Evolutionary conservation across 2,797 vertebrate genomes (phyloP).

Genomic region (Myripristis jacobus): DNA sequence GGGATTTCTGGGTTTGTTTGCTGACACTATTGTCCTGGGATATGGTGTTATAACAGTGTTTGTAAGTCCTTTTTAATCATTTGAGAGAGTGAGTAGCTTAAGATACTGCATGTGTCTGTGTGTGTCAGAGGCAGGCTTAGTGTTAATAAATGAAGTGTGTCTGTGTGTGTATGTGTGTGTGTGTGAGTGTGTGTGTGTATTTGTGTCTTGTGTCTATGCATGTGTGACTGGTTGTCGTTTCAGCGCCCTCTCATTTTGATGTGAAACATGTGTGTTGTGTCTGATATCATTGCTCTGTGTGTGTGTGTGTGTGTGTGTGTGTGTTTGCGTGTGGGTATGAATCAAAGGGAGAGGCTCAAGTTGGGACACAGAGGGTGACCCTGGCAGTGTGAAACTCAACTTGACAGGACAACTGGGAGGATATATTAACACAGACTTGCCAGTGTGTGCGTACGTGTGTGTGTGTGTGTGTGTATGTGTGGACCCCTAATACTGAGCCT

Average conservation of each 20-base stretch:
- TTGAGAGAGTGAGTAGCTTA: slow-evolving; percentile 32
- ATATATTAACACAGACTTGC: slow-evolving; percentile 58
- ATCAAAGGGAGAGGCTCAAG: slow-evolving; percentile 49
- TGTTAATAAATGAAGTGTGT: background rate
- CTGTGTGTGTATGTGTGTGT: slow-evolving; percentile 8
- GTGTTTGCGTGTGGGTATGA: slow-evolving; percentile 37
- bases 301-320: slow-evolving; percentile 28
- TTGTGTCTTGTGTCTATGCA: background rate
- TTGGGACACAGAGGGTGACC: slow-evolving; percentile 46
- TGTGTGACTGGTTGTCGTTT: background rate
- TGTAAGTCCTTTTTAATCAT: slow-evolving; percentile 60
- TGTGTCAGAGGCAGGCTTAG: no score
- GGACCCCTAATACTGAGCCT: slow-evolving; percentile 12
- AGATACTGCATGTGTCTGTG: background rate
- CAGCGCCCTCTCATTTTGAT: slow-evolving; percentile 24
- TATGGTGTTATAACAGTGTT: background rate
- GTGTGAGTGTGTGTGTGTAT: slow-evolving; percentile 15
- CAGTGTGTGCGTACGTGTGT: slow-evolving; percentile 36
- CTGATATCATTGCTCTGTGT: slow-evolving; percentile 57
- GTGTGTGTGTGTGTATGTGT: slow-evolving; percentile 30
- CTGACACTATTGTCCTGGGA: slow-evolving; percentile 21
- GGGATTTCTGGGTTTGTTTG: slow-evolving; percentile 36
- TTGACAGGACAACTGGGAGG: slow-evolving; percentile 71
- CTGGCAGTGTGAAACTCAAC: slow-evolving; percentile 69
- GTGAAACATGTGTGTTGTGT: slow-evolving; percentile 48